Evolutionary conservation across 2,797 vertebrate genomes (phyloP).

Genomic region (Labeo calbasu): DNA sequence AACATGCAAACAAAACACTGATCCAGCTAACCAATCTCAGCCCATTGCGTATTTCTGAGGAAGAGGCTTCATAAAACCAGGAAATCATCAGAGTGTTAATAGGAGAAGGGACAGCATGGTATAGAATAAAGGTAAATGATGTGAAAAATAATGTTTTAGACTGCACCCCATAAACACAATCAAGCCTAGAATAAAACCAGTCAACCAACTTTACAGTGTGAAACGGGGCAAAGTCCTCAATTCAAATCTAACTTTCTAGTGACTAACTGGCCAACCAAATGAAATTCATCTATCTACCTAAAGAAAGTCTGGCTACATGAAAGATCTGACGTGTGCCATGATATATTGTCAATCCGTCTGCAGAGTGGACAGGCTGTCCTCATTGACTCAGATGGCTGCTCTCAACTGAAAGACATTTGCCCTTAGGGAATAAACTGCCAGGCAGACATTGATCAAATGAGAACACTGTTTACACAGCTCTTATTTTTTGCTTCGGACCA

Average conservation of each 20-base stretch:
- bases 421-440: constrained; percentile 62
- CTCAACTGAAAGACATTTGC: constrained; percentile 63
- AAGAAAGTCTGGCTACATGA: not conserved
- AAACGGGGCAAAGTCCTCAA: not conserved
- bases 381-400: constrained; percentile 56
- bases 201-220: not conserved
- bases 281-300: not conserved
- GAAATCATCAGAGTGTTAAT: too few relatives aligned
- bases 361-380: constrained; percentile 49
- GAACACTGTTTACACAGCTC: constrained; percentile 38
- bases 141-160: too few relatives aligned
- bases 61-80: too few relatives aligned
- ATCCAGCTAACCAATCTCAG: too few relatives aligned
- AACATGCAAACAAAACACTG: too few relatives aligned
- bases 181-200: too few relatives aligned
- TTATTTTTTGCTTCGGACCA: constrained; percentile 23
- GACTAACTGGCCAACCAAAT: constrained; percentile 1
- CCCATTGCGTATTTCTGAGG: too few relatives aligned
- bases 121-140: too few relatives aligned
- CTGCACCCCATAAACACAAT: too few relatives aligned
- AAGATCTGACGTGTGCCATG: constrained; percentile 12
- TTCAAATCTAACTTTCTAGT: not conserved
- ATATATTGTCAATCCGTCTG: constrained; percentile 29
- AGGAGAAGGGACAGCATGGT: too few relatives aligned
- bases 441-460: constrained; percentile 16